Percentiles rank a stretch among this genome's conserved stretches.
Evolutionary conservation across 1,140 invertebrate genomes (phyloP).

Genomic region (Orchestia grillus): DNA sequence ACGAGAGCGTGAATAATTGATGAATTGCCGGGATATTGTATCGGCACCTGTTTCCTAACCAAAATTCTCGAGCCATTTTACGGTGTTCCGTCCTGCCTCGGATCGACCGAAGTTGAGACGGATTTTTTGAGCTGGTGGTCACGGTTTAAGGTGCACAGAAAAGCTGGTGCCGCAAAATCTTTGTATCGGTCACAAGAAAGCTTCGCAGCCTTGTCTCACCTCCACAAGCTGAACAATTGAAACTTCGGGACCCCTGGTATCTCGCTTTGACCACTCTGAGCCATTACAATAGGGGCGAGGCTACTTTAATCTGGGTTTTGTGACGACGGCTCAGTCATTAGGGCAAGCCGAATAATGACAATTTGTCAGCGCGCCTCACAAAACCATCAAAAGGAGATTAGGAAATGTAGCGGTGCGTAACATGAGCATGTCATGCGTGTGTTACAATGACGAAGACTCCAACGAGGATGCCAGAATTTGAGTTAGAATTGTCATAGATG

Average conservation of each 20-base stretch:
- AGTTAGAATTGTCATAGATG: not conserved
- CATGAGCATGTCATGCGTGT: not conserved
- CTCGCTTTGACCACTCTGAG: constrained; percentile 30
- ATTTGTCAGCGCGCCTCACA: constrained; percentile 46
- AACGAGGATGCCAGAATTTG: not conserved
- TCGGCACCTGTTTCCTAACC: constrained; percentile 40
- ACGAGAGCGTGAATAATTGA: constrained; percentile 26
- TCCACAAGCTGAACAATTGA: constrained; percentile 35
- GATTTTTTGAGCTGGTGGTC: constrained; percentile 41
- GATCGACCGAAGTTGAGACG: constrained; percentile 8
- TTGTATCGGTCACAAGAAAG: constrained; percentile 4
- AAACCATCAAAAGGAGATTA: constrained; percentile 44
- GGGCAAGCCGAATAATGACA: constrained; percentile 27
- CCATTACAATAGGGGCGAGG: constrained; percentile 31
- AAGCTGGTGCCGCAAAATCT: not conserved
- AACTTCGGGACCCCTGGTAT: constrained; percentile 19
- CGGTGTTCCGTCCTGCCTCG: not conserved
- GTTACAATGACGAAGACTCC: not conserved
- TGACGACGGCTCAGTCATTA: constrained; percentile 35
- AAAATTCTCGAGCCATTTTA: constrained; percentile 35
- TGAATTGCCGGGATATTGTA: constrained; percentile 31
- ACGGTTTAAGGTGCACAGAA: not conserved
- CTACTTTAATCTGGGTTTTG: constrained; percentile 44
- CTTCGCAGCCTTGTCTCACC: constrained; percentile 24
- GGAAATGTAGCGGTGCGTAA: not conserved